A percentile compares a stretch with the other conserved stretches of the same genome.
Conservation (phyloP, 2,888 invertebrate species). For the Nemotelus nigrinus region DNA sequence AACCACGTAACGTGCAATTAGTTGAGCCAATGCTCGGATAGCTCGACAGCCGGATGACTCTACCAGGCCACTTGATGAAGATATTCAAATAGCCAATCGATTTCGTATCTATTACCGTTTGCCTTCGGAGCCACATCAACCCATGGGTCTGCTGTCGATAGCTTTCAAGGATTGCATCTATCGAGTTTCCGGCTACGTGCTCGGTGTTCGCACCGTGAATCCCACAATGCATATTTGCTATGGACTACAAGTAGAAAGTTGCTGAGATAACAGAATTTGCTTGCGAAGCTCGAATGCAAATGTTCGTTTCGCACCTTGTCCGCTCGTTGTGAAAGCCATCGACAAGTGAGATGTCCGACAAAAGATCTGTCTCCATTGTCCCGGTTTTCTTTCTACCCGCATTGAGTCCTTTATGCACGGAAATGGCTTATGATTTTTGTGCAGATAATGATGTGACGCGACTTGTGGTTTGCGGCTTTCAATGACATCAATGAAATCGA, state of each 20-base stretch:
- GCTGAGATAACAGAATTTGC: not conserved
- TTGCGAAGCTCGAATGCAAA: not conserved
- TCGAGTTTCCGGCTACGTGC: not conserved
- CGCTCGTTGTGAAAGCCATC: not conserved
- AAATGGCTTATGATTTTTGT: not conserved
- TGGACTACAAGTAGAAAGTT: not conserved
- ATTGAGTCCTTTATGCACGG: not conserved
- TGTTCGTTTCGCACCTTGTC: not conserved
- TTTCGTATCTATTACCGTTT: not conserved
- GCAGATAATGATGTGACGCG: not conserved
- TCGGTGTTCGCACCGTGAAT: not conserved
- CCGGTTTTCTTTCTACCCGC: not conserved
- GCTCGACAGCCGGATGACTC: not conserved
- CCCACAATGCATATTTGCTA: not conserved
- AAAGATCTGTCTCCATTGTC: not conserved
- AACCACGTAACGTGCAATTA: constrained; percentile 17
- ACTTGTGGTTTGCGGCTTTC: not conserved
- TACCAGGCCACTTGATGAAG: constrained; percentile 9
- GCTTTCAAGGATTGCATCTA: not conserved
- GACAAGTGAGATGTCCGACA: not conserved
- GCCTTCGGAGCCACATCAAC: not conserved
- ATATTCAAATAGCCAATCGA: not conserved
- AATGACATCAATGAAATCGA: too few species aligned
- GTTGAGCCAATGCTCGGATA: not conserved
- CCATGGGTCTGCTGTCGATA: not conserved